Evolutionary conservation across 2,797 vertebrate species (phyloP).

Genomic region (Leptoclinus maculatus): DNA sequence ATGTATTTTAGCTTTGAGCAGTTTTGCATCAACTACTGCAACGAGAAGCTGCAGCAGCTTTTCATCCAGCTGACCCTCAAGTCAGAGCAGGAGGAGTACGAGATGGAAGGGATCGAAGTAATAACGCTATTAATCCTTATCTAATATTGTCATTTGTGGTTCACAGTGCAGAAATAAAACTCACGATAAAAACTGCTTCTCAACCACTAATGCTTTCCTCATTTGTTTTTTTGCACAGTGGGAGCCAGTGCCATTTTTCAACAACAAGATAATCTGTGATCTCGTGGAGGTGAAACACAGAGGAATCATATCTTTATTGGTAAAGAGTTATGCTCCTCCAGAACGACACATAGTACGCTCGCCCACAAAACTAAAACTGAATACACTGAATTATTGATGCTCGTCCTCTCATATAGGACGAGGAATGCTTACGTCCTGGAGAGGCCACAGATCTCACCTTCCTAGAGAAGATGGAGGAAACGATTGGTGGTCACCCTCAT

Average conservation of each 20-base stretch:
- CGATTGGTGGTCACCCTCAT: slow-evolving; percentile 91
- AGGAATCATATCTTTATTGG: slow-evolving; percentile 90
- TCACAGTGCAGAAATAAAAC: background rate
- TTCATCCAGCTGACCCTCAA: slow-evolving; percentile 95
- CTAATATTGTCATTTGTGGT: background rate
- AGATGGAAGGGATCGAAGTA: slow-evolving; percentile 95
- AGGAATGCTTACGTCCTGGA: slow-evolving; percentile 94
- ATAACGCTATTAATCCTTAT: background rate
- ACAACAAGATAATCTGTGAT: slow-evolving; percentile 98
- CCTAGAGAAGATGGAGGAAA: slow-evolving; percentile 94
- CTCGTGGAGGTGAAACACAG: slow-evolving; percentile 94
- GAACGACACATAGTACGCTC: background rate
- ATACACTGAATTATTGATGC: background rate
- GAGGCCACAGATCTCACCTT: slow-evolving; percentile 94
- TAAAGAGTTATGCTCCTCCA: slow-evolving; percentile 18
- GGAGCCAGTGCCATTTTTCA: slow-evolving; percentile 95
- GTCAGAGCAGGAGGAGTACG: slow-evolving; percentile 95
- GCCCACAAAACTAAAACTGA: background rate
- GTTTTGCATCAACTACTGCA: slow-evolving; percentile 99
- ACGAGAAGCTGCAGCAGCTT: slow-evolving; percentile 97
- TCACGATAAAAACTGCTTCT: background rate
- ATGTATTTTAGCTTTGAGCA: slow-evolving; percentile 91
- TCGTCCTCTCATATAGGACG: slow-evolving; percentile 83
- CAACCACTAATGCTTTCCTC: background rate
- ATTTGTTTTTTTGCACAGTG: slow-evolving; percentile 81